These are phyloP conservation scores for Grammomys dolichurus DNA, from an alignment of 2,113 vertebrate genomes.

Conservation along the genomic window DNA sequence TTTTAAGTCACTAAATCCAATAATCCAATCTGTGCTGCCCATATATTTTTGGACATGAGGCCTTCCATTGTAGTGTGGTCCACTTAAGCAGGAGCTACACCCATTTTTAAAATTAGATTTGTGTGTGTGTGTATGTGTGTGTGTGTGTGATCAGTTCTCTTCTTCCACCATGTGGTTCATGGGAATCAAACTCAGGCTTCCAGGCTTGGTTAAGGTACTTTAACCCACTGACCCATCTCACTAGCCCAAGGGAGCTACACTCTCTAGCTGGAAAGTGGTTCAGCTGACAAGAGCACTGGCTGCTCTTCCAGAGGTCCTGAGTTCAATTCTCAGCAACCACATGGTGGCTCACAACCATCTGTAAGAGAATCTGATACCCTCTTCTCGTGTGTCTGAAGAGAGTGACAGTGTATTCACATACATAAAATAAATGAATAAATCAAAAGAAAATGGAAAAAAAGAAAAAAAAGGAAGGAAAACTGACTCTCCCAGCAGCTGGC, in stretches of 20 bases:
- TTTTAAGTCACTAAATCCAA: not conserved
- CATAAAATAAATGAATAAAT: too few species aligned
- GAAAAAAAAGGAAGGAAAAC: not conserved
- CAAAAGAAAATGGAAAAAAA: rapidly evolving
- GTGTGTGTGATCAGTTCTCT: not conserved
- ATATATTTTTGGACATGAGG: not conserved
- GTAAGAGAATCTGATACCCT: too few species aligned
- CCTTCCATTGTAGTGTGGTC: not conserved
- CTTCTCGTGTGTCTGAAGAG: too few species aligned
- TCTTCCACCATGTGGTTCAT: not conserved
- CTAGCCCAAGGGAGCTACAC: not conserved
- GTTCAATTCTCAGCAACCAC: too few species aligned
- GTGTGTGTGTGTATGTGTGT: too few species aligned
- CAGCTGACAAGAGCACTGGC: too few species aligned
- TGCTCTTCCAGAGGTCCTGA: too few species aligned
- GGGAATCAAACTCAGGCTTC: not conserved
- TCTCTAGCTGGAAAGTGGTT: too few species aligned
- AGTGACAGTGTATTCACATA: too few species aligned
- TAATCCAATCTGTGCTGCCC: not conserved
- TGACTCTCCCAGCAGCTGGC: not conserved
- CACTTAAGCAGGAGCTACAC: not conserved
- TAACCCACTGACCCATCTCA: not conserved
- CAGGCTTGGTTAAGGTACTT: not conserved
- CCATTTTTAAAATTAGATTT: not conserved
- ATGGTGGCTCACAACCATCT: too few species aligned